Percentiles rank a stretch among this genome's conserved stretches.
These are phyloP conservation scores for Perodicticus potto DNA, from an alignment of 2,797 vertebrate genomes.

Conservation along the genomic window DNA sequence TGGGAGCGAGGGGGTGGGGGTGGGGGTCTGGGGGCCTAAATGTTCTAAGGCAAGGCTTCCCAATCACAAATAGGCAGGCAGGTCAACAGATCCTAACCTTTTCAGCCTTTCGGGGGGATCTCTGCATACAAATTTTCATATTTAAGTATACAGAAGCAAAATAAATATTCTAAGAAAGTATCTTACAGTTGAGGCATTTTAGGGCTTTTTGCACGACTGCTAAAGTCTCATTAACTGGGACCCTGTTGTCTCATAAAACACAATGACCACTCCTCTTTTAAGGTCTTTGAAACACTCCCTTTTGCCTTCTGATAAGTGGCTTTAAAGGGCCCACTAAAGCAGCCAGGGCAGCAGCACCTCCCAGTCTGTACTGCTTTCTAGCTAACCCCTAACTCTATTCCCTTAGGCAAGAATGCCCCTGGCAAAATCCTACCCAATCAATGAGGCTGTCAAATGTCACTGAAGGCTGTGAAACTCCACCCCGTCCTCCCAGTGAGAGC, in stretches of 20 bases:
- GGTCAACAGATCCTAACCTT: not conserved
- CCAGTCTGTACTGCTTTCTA: not conserved
- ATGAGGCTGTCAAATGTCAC: conserved; percentile 39
- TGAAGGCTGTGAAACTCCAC: not conserved
- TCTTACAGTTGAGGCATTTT: not conserved
- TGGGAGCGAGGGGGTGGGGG: no score
- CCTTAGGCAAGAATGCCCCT: not conserved
- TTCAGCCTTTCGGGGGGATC: not conserved
- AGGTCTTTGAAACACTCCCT: not conserved
- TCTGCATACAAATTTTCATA: not conserved
- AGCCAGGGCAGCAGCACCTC: not conserved
- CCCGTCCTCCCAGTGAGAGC: not conserved
- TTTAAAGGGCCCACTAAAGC: not conserved
- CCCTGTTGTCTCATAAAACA: not conserved
- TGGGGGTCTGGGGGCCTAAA: no score
- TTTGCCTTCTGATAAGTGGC: not conserved
- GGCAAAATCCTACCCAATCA: conserved; percentile 5
- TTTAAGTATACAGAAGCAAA: not conserved
- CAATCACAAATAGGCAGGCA: not conserved
- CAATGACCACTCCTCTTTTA: not conserved
- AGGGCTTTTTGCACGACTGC: not conserved
- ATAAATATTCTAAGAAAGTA: not conserved
- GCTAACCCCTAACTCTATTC: not conserved
- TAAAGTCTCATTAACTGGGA: not conserved
- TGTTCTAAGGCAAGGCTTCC: not conserved